A percentile compares a stretch with the other conserved stretches of the same genome.
These are phyloP conservation scores for Batillaria attramentaria DNA, from an alignment of 1,140 invertebrate species.

Conservation along the genomic window DNA sequence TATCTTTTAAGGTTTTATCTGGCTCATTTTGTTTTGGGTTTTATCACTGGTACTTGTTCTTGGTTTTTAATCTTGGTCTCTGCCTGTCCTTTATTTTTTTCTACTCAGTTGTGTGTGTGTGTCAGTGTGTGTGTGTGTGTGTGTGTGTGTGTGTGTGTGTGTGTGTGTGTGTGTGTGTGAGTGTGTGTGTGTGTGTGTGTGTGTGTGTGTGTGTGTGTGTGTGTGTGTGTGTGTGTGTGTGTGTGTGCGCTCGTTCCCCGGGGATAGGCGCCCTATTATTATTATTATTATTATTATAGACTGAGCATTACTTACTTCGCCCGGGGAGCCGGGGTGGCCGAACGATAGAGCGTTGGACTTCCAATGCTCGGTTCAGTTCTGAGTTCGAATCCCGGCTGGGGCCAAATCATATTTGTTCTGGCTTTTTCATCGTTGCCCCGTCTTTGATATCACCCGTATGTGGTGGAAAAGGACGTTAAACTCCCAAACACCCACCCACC, in stretches of 20 bases:
- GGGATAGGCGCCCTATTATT: not conserved
- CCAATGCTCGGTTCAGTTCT: not conserved
- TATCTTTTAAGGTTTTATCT: not conserved
- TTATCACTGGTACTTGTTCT: not conserved
- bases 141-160: not conserved
- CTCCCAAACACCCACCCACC: too few species aligned
- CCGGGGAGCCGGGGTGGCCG: too few species aligned
- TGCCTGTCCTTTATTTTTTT: too few species aligned
- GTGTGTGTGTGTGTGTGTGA: not conserved
- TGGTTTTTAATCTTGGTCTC: not conserved
- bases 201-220: slow-evolving; percentile 1
- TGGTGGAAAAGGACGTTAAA: too few species aligned
- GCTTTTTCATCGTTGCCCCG: too few species aligned
- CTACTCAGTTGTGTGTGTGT: not conserved
- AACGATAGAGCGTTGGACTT: not conserved
- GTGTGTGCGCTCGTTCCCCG: not conserved
- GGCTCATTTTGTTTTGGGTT: not conserved
- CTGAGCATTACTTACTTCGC: too few species aligned
- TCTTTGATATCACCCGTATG: too few species aligned
- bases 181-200: slow-evolving; percentile 22
- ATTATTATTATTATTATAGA: not conserved
- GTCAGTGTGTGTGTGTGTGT: not conserved
- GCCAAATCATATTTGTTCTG: too few species aligned
- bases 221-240: not conserved
- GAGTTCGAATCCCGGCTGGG: too few species aligned